These are phyloP conservation scores for Mesocricetus auratus DNA, from an alignment of 2,113 vertebrate species.

Conservation along the genomic window DNA sequence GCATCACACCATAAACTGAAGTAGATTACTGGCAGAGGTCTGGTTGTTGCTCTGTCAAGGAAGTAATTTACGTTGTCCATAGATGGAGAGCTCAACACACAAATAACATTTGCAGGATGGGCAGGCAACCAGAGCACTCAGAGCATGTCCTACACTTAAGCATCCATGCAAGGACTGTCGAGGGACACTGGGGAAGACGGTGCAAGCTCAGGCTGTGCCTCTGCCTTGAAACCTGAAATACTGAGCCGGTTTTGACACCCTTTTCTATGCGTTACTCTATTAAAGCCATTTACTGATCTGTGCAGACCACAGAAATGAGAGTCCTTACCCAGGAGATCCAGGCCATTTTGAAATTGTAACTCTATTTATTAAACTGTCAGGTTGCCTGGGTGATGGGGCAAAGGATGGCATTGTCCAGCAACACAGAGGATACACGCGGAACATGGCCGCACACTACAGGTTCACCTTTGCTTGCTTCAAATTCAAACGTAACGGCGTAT, in stretches of 20 bases:
- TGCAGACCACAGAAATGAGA: not conserved
- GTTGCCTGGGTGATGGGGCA: not conserved
- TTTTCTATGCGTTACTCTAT: not conserved
- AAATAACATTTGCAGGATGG: not conserved
- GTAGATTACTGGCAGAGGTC: not conserved
- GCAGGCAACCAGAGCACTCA: not conserved
- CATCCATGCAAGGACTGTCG: not conserved
- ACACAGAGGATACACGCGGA: not conserved
- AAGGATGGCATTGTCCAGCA: not conserved
- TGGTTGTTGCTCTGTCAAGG: constrained; percentile 17
- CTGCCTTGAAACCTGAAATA: not conserved
- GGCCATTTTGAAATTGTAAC: constrained; percentile 24
- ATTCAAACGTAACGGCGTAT: not conserved
- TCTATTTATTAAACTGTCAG: not conserved
- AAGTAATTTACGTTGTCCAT: not conserved
- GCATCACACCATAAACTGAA: not conserved
- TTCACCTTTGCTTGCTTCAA: not conserved
- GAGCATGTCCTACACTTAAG: not conserved
- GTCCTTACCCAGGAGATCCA: not conserved
- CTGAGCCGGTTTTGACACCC: not conserved
- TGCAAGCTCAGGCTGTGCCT: not conserved
- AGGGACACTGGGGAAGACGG: constrained; percentile 1
- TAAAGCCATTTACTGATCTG: constrained; percentile 20
- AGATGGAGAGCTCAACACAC: not conserved
- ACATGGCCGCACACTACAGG: not conserved